phyloP scores from a whole-genome alignment of 2,797 vertebrate species.

The Phaenicophaeus curvirostris region DNA sequence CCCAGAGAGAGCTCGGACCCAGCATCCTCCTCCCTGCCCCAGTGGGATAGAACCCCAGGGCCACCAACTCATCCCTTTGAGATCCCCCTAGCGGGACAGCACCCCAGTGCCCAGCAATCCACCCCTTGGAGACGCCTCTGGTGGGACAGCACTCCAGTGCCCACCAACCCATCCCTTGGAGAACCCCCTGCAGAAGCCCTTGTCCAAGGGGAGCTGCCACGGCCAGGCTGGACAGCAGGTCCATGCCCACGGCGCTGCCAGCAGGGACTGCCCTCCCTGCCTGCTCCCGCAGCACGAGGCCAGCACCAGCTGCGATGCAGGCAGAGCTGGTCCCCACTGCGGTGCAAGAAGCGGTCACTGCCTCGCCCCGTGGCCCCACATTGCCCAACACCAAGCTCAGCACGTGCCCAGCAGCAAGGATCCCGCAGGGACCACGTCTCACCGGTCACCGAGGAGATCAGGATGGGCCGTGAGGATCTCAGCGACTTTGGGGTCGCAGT shows the following conservation, averaged over 20 bases:
- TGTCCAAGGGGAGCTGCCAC: background rate
- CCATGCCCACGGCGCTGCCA: too few relatives aligned
- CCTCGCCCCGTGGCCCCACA: background rate
- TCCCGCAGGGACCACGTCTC: background rate
- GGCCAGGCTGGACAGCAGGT: background rate
- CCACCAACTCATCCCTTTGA: background rate
- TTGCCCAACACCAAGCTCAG: rapidly evolving
- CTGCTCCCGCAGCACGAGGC: background rate
- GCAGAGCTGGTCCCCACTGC: background rate
- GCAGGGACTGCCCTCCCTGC: background rate
- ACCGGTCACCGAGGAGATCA: slow-evolving; percentile 86
- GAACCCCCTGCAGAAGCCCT: background rate
- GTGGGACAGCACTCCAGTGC: too few relatives aligned
- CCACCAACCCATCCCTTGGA: background rate
- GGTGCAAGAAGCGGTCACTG: rapidly evolving
- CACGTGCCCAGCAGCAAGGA: background rate
- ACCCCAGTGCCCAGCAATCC: rapidly evolving
- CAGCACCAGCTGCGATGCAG: background rate
- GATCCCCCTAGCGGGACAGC: background rate
- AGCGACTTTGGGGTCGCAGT: slow-evolving; percentile 76
- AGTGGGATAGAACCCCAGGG: rapidly evolving
- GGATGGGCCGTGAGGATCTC: slow-evolving; percentile 78
- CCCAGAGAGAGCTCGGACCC: background rate
- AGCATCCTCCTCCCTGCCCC: background rate
- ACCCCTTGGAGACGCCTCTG: background rate